These are phyloP conservation scores for Orcinus orca DNA, from an alignment of 2,113 vertebrate species.

Conservation along the genomic window DNA sequence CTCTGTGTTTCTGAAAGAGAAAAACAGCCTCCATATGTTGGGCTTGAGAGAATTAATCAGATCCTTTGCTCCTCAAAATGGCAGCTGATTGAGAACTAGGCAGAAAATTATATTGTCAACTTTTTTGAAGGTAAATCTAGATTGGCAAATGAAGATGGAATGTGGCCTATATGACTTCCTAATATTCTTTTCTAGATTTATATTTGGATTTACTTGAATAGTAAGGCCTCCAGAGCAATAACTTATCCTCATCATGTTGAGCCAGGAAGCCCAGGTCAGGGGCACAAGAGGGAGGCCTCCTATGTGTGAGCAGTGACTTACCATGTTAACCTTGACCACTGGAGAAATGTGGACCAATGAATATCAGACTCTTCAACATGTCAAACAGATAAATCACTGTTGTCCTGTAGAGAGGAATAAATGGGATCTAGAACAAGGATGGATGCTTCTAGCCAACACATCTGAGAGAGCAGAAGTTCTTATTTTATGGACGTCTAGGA, in stretches of 20 bases:
- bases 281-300: not conserved
- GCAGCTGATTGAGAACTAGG: not conserved
- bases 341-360: not conserved
- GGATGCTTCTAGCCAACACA: not conserved
- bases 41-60: not conserved
- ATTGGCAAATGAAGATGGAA: not conserved
- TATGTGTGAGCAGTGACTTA: not conserved
- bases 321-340: not conserved
- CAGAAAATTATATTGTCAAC: not conserved
- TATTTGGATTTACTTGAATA: not conserved
- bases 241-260: not conserved
- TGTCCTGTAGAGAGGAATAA: not conserved
- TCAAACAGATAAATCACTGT: not conserved
- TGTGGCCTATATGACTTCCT: not conserved
- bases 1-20: not conserved
- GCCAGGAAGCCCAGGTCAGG: not conserved
- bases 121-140: not conserved
- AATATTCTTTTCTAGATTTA: not conserved
- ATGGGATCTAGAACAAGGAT: not conserved
- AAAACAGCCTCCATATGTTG: not conserved
- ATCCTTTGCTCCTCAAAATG: not conserved
- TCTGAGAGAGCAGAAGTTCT: not conserved
- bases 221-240: not conserved
- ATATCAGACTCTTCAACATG: not conserved
- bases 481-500: not conserved